Evolutionary conservation across 2,113 vertebrate genomes (phyloP).

Genomic region (Mellivora capensis): DNA sequence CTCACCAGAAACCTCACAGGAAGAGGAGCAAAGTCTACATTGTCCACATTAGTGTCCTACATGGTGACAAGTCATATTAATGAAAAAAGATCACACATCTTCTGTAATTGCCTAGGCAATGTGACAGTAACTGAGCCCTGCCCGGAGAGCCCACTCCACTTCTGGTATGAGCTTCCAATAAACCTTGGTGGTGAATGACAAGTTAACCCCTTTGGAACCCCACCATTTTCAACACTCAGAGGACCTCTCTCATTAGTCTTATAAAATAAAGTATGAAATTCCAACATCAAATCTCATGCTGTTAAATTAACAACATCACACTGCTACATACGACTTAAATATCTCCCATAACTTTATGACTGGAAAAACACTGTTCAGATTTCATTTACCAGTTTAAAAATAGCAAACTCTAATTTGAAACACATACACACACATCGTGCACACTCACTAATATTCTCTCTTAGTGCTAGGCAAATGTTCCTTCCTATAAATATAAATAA

Average conservation of each 20-base stretch:
- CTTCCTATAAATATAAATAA: constrained; percentile 75
- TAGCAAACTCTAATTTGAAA: constrained; percentile 81
- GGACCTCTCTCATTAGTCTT: constrained; percentile 33
- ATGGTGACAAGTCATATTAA: neutral
- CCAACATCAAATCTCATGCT: constrained; percentile 53
- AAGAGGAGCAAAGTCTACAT: neutral
- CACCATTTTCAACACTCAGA: constrained; percentile 32
- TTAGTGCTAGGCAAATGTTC: constrained; percentile 68
- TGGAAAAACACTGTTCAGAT: constrained; percentile 84
- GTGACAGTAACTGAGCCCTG: constrained; percentile 40
- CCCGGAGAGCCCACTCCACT: constrained; percentile 8
- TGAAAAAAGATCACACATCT: neutral
- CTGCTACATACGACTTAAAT: constrained; percentile 67
- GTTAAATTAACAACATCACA: constrained; percentile 72
- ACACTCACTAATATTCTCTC: constrained; percentile 62
- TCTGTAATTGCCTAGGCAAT: neutral
- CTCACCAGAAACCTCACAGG: constrained; percentile 1
- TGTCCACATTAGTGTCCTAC: neutral
- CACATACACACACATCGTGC: constrained; percentile 76
- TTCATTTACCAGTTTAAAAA: constrained; percentile 86
- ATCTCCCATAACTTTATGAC: constrained; percentile 78
- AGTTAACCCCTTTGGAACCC: constrained; percentile 69
- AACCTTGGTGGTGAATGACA: constrained; percentile 56
- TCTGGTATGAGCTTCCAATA: constrained; percentile 30
- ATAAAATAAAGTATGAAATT: constrained; percentile 66